Conservation (phyloP, 1,140 invertebrate species). For the Orchesella cincta region DNA sequence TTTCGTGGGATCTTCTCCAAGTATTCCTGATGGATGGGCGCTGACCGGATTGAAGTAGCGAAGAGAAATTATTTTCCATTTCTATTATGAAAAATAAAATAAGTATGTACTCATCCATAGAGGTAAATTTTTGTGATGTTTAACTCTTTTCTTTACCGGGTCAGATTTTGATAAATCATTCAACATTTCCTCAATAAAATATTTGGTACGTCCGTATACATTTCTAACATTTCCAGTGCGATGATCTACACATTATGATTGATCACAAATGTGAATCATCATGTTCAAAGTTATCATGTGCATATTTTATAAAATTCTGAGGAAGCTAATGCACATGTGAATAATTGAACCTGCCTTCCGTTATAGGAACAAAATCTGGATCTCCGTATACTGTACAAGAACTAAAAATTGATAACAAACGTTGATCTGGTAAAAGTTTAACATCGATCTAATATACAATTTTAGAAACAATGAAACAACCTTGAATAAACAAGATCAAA, state of each 20-base stretch:
- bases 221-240: constrained; percentile 65
- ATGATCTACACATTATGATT: constrained; percentile 51
- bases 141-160: constrained; percentile 66
- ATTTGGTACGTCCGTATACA: constrained; percentile 79
- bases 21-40: constrained; percentile 79
- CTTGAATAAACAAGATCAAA: constrained; percentile 67
- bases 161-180: constrained; percentile 75
- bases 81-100: no score
- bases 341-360: constrained; percentile 54
- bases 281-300: constrained; percentile 15
- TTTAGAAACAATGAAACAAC: background rate
- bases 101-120: no score
- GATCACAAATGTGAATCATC: background rate
- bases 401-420: constrained; percentile 52
- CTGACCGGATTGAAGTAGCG: constrained; percentile 94
- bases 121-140: no score
- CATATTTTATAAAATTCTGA: background rate
- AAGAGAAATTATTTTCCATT: constrained; percentile 84
- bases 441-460: background rate
- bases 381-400: constrained; percentile 67
- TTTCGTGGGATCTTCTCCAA: constrained; percentile 67
- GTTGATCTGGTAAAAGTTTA: background rate
- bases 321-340: background rate
- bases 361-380: constrained; percentile 64
- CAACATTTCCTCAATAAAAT: constrained; percentile 90